Conservation (phyloP, 2,888 invertebrate genomes). For the Eilema griseolum region DNA sequence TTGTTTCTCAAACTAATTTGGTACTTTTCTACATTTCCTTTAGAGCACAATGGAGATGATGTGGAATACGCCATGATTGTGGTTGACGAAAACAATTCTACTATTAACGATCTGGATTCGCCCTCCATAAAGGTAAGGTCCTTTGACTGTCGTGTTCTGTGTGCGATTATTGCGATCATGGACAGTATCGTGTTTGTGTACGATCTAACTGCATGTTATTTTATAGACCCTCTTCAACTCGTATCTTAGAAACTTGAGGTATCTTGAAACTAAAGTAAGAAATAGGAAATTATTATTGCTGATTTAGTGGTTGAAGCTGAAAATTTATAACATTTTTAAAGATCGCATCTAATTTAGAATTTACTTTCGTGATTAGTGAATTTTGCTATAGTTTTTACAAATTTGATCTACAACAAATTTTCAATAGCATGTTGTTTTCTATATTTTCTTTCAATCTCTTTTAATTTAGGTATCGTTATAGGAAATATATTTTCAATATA, state of each 20-base stretch:
- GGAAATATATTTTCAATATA: constrained; percentile 22
- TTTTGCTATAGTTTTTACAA: constrained; percentile 20
- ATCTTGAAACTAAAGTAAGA: constrained; percentile 34
- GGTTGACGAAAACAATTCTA: constrained; percentile 95
- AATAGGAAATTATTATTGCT: constrained; percentile 24
- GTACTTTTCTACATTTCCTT: constrained; percentile 47
- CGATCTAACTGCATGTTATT: constrained; percentile 54
- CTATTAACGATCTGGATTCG: constrained; percentile 93
- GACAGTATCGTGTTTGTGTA: constrained; percentile 37
- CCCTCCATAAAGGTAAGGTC: constrained; percentile 93
- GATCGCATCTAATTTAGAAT: constrained; percentile 1
- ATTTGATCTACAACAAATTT: constrained; percentile 27
- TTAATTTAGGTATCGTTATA: constrained; percentile 34
- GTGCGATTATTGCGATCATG: constrained; percentile 27
- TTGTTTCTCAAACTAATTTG: constrained; percentile 25
- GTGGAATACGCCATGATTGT: constrained; percentile 96
- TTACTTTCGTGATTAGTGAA: constrained; percentile 43
- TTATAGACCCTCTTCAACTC: constrained; percentile 37
- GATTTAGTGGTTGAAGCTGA: constrained; percentile 33
- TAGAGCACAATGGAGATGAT: constrained; percentile 90
- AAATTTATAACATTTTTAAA: constrained; percentile 34
- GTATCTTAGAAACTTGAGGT: constrained; percentile 27
- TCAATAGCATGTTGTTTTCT: constrained; percentile 55
- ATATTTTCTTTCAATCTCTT: constrained; percentile 40
- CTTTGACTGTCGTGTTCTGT: constrained; percentile 15